Evolutionary conservation across 2,113 vertebrate species (phyloP).

Genomic region (Clarias magur): DNA sequence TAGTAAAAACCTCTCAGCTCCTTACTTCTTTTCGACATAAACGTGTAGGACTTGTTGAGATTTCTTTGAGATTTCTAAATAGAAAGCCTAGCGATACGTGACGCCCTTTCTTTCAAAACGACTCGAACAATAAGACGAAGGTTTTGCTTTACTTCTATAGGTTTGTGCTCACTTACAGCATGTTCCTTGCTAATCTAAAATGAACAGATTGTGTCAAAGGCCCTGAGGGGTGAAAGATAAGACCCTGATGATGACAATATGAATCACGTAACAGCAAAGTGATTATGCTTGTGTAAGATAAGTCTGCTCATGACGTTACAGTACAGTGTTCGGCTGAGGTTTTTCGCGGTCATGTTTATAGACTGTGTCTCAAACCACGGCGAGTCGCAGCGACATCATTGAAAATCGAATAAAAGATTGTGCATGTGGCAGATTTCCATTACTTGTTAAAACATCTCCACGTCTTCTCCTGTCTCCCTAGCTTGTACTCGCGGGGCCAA

Average conservation of each 20-base stretch:
- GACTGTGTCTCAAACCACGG: background rate
- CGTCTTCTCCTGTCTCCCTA: background rate
- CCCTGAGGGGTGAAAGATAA: background rate
- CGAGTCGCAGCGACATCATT: background rate
- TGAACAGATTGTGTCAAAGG: background rate
- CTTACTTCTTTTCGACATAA: background rate
- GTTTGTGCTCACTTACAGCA: background rate
- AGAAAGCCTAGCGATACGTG: background rate
- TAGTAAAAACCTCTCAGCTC: background rate
- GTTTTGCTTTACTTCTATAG: background rate
- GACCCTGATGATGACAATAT: background rate
- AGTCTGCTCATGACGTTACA: background rate
- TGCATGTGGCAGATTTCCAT: background rate
- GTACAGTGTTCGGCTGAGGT: background rate
- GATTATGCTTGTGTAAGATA: background rate
- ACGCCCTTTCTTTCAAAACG: background rate
- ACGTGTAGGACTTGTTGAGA: background rate
- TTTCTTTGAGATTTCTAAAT: background rate
- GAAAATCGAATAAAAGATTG: background rate
- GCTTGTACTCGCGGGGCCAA: slow-evolving; percentile 15
- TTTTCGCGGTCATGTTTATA: background rate
- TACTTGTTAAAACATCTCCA: background rate
- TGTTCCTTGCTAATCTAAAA: background rate
- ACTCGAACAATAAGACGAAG: background rate
- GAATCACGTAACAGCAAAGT: background rate